Base-by-base conservation (phyloP, 2,113 vertebrate genomes). In the Scophthalmus maximus region DNA sequence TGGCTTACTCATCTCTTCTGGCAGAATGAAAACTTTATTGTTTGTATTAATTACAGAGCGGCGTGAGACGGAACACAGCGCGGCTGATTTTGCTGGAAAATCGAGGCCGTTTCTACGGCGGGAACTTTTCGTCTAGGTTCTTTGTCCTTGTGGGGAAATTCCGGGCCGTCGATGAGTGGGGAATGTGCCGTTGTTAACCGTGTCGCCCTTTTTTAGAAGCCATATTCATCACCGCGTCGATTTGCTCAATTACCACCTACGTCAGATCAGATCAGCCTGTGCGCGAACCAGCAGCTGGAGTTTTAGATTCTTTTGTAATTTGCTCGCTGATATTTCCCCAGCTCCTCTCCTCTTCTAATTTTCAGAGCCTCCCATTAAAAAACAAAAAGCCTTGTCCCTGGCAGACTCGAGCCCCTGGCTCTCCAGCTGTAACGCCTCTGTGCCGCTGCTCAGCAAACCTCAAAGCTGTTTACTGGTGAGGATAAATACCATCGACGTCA, bases 401-500 rank as follows among this genome's bases (percentile, higher is more conserved):
- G 17, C 52, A n/a, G 55, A 4, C 30, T 17, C 8, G 26, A 25
- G 18, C 25, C 17, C 18, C 10, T 9, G 27, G 34, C 10, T 29
- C 51, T 30, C 15, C 55, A 22, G 55, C 29, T 57, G 29, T 10
- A 17, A n/a, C n/a, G n/a, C n/a, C n/a, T n/a, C n/a, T n/a, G n/a
- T n/a, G n/a, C n/a, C n/a, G n/a, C n/a, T n/a, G n/a, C n/a, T n/a
- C 18, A 51, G 23, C 6, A 30, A 70, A 61, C 59, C 77, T 86
- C 84, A 71, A 55, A 87, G 79, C 81, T 82, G 80, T 86, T 87
- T 66, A 68, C 69, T 70, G 22, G 56, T 47, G 71, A 53, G 58
- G 50, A 83, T 85, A 76, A 82, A 83, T 68, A 69, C 44, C 73
- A 49, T 42, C 46, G 53, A 74, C 87, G 74, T 84, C 79, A 73